Conservation (phyloP, 2,888 invertebrate genomes). For the Chymomyza fuscimana region DNA sequence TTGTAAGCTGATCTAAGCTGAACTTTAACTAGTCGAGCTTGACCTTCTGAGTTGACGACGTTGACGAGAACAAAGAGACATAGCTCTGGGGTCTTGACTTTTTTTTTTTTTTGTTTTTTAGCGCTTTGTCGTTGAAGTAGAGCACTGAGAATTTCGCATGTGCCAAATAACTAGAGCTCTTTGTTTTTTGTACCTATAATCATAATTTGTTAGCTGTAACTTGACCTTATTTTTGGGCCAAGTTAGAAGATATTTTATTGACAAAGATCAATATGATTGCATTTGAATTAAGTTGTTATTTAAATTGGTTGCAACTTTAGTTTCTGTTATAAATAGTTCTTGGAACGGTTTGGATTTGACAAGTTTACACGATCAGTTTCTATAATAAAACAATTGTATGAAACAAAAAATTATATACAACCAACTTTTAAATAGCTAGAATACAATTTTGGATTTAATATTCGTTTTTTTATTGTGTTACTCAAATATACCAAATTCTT, state of each 20-base stretch:
- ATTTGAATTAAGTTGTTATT: slow-evolving; percentile 64
- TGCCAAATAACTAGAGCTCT: slow-evolving; percentile 65
- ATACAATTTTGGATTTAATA: too few species aligned
- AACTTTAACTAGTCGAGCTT: slow-evolving; percentile 59
- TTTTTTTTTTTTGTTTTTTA: slow-evolving; percentile 14
- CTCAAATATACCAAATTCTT: too few species aligned
- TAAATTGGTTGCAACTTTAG: slow-evolving; percentile 45
- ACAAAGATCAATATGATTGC: slow-evolving; percentile 38
- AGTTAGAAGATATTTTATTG: slow-evolving; percentile 50
- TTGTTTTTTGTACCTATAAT: slow-evolving; percentile 26
- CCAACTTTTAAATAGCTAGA: too few species aligned
- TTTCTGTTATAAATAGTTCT: neutral
- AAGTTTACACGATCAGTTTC: neutral
- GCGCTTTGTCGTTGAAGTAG: slow-evolving; percentile 54
- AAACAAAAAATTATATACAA: too few species aligned
- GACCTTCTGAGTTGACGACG: slow-evolving; percentile 51
- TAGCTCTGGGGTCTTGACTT: neutral
- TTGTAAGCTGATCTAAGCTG: slow-evolving; percentile 22
- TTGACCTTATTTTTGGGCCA: slow-evolving; percentile 58
- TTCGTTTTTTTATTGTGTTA: too few species aligned
- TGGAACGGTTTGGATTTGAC: neutral
- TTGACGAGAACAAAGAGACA: slow-evolving; percentile 28
- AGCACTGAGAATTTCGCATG: slow-evolving; percentile 70
- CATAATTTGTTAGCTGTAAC: slow-evolving; percentile 43
- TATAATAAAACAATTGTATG: too few species aligned